Base-by-base conservation (phyloP, 2,888 invertebrate species). In the Pinctada fucata region DNA sequence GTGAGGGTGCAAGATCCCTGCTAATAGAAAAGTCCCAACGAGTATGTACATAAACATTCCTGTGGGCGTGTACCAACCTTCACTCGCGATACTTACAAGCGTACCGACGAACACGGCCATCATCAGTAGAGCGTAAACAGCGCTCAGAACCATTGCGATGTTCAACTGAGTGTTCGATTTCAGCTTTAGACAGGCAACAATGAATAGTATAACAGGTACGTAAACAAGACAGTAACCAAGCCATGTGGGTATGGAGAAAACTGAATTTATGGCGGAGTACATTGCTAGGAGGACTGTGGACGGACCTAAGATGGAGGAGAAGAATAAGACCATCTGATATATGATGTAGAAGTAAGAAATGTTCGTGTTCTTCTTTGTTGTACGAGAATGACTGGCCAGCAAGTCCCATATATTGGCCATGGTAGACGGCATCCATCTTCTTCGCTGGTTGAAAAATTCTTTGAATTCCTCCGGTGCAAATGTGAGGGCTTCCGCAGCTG, bases 41-140 rank as follows among this genome's bases (percentile, higher is more conserved):
- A 88, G 76, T 13, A 87, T 73, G 69, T 83, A 83, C 67, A 85
- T 52, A 73, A 86, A 86, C 31, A 85, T 79, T 49, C 82, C 85
- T 63, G 83, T 83, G 4, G 86, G 86, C 3, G 84, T 81, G 71
- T 81, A 81, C 81, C 83, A 83, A 8, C 99, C 99, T 94, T 99
- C 99, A 95, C 98, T 97, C 84, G 97, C 97, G 90, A 99, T 95
- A 93, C 99, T 99, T 49, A 99, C 94, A 1, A 98, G 97, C 0
- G 98, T 99, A 95, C 99, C 99, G 72, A 99, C 99, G 87, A 99
- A 97, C 58, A 99, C 99, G 85, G 99, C 98, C 97, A 99, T 99
- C 99, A 99, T 99, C 88, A 99, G 96, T 93, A 99, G 94, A 47
- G 98, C 98, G 93, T 99, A 99, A 10, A 95, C 95, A n/a, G 98